Percentiles rank a stretch among this genome's conserved stretches.
Evolutionary conservation across 1,140 invertebrate genomes (phyloP).

Genomic region (Vollenhovia emeryi): DNA sequence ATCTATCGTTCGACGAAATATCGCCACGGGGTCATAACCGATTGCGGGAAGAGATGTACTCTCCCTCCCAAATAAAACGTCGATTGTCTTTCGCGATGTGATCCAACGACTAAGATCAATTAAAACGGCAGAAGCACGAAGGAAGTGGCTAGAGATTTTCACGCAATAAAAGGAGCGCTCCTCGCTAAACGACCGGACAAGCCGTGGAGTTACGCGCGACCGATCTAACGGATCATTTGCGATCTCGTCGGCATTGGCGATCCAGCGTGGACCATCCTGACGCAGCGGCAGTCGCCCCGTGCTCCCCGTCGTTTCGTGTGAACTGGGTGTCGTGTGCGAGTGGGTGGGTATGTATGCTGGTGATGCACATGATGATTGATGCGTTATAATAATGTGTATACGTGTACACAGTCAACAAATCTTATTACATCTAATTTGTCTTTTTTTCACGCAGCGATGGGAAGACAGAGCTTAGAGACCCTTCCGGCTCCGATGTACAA

Average conservation of each 20-base stretch:
- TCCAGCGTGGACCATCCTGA: conserved; percentile 70
- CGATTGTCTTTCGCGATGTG: not conserved
- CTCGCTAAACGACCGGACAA: not conserved
- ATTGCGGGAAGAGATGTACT: not conserved
- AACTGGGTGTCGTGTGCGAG: conserved; percentile 16
- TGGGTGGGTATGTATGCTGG: conserved; percentile 59
- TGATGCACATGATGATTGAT: conserved; percentile 70
- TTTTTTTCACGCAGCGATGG: conserved; percentile 84
- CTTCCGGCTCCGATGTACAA: conserved; percentile 81
- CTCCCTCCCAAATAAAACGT: not conserved
- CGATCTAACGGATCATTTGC: not conserved
- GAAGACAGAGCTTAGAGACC: conserved; percentile 85
- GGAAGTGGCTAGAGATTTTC: not conserved
- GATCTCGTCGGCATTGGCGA: conserved; percentile 64
- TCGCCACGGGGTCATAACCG: not conserved
- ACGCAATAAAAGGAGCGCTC: not conserved
- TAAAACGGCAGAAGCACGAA: not conserved
- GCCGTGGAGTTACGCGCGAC: not conserved
- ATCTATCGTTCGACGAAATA: not conserved
- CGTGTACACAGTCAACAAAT: conserved; percentile 85
- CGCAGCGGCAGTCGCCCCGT: conserved; percentile 63
- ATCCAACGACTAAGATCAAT: not conserved
- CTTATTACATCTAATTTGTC: conserved; percentile 84
- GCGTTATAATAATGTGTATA: conserved; percentile 78
- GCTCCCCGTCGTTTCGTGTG: conserved; percentile 33